Evolutionary conservation across 1,140 invertebrate genomes (phyloP).

Genomic region (Drosophila micromelanica): DNA sequence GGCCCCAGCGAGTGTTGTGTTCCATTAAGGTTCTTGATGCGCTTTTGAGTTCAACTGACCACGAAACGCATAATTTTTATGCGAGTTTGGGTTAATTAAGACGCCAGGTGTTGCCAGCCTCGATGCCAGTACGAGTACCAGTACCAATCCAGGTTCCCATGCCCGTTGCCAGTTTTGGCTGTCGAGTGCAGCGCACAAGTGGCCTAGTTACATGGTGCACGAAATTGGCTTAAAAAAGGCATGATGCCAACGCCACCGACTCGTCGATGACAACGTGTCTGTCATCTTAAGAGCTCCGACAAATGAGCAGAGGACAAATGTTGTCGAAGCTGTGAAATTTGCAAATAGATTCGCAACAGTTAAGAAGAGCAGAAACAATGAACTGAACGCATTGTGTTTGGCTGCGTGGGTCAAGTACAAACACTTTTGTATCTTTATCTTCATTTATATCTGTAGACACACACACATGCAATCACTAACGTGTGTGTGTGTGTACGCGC

Average conservation of each 20-base stretch:
- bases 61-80: conserved; percentile 64
- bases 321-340: conserved; percentile 55
- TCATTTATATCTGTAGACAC: conserved; percentile 21
- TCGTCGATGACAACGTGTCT: conserved; percentile 58
- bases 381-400: conserved; percentile 18
- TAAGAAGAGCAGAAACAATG: conserved; percentile 36
- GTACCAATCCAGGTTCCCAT: conserved; percentile 7
- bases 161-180: background rate
- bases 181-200: conserved; percentile 4
- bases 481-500: conserved; percentile 15
- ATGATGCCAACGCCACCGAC: conserved; percentile 47
- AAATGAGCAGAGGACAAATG: conserved; percentile 56
- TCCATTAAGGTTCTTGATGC: conserved; percentile 54
- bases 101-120: conserved; percentile 54
- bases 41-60: conserved; percentile 54
- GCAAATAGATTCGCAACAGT: conserved; percentile 74
- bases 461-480: background rate
- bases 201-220: conserved; percentile 41
- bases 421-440: conserved; percentile 19
- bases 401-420: conserved; percentile 49
- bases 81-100: conserved; percentile 71
- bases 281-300: conserved; percentile 63
- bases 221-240: conserved; percentile 54
- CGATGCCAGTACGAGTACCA: conserved; percentile 30
- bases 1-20: conserved; percentile 8